Conservation (phyloP, 2,113 vertebrate genomes). For the Corvus hawaiiensis region DNA sequence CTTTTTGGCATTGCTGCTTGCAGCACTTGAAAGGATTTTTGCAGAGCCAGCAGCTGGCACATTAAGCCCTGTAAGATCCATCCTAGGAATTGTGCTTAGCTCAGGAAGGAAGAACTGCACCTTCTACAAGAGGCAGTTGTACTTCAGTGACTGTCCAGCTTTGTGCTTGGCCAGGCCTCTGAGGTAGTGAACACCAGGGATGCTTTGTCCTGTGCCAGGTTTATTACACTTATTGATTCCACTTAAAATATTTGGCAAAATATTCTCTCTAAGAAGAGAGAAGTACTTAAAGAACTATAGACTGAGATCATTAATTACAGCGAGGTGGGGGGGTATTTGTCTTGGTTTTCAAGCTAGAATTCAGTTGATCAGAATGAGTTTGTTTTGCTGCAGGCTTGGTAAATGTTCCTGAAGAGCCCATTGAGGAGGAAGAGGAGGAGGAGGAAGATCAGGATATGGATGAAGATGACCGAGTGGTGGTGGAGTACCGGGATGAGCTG, state of each 20-base stretch:
- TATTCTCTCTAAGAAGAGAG: background rate
- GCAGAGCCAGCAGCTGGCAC: background rate
- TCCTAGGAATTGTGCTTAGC: background rate
- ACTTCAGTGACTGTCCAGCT: background rate
- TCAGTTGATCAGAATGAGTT: background rate
- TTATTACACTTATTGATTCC: background rate
- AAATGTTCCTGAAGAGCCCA: conserved; percentile 88
- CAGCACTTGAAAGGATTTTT: background rate
- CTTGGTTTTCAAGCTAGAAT: background rate
- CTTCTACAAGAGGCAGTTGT: background rate
- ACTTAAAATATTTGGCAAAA: background rate
- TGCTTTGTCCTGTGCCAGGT: background rate
- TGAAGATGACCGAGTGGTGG: conserved; percentile 88
- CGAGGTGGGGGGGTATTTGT: accelerated
- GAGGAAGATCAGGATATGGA: conserved; percentile 93
- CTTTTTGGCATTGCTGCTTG: background rate
- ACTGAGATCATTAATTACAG: background rate
- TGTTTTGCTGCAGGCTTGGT: conserved; percentile 78
- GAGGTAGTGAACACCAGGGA: background rate
- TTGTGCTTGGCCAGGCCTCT: background rate
- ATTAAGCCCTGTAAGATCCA: background rate
- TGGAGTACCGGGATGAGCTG: conserved; percentile 86
- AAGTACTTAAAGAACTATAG: background rate
- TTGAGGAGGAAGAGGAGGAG: conserved; percentile 89
- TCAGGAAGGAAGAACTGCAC: background rate